phyloP scores from a whole-genome alignment of 2,113 vertebrate genomes.

The Bufo gargarizans region DNA sequence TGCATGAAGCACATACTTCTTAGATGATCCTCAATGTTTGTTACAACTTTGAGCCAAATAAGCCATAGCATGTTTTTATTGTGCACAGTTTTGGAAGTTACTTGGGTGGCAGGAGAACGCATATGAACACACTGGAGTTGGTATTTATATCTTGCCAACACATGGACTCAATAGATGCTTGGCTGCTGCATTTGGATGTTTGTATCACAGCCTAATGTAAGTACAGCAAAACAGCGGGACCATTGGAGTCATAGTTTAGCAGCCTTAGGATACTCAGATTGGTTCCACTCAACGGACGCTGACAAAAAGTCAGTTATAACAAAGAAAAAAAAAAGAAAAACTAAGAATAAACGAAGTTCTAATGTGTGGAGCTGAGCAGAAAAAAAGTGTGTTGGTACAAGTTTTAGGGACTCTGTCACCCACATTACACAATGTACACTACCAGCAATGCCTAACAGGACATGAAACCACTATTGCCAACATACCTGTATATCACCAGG shows the following conservation, averaged over 20 bases:
- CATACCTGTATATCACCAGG: no score
- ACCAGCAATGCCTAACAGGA: no score
- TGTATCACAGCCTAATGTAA: not conserved
- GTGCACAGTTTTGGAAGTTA: not conserved
- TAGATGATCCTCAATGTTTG: not conserved
- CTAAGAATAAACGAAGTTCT: not conserved
- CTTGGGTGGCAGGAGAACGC: not conserved
- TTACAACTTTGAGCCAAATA: not conserved
- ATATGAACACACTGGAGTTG: not conserved
- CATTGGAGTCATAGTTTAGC: conserved; percentile 9
- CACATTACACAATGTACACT: no score
- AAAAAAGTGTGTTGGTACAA: not conserved
- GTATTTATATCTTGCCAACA: conserved; percentile 3
- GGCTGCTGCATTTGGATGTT: not conserved
- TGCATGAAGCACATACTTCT: not conserved
- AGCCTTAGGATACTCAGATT: conserved; percentile 9
- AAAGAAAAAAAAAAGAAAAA: not conserved
- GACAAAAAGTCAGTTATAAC: not conserved
- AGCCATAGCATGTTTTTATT: conserved; percentile 3
- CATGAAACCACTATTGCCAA: no score
- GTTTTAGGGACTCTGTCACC: not conserved
- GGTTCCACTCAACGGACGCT: not conserved
- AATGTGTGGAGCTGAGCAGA: not conserved
- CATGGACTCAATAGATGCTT: conserved; percentile 29
- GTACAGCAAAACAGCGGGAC: conserved; percentile 18